Conservation (phyloP, 2,797 vertebrate genomes). For the Xerus rutilus region DNA sequence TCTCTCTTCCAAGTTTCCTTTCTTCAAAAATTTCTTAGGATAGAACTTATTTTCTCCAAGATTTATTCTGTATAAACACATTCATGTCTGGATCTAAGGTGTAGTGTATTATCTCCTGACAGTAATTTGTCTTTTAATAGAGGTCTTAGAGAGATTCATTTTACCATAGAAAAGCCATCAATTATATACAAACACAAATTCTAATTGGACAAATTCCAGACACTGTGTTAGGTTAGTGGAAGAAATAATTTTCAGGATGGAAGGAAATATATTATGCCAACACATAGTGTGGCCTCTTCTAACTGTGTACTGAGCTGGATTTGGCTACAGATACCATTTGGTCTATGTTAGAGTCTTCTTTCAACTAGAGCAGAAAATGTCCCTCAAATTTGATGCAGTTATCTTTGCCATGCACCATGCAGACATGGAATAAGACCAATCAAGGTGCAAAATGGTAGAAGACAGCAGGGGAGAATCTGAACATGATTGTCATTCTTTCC, state of each 20-base stretch:
- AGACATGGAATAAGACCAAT: background rate
- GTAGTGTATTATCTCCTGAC: background rate
- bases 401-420: background rate
- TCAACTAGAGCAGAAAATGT: background rate
- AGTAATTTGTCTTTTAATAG: background rate
- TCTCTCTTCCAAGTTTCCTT: slow-evolving; percentile 9
- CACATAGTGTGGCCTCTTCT: background rate
- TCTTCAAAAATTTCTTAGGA: background rate
- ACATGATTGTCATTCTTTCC: background rate
- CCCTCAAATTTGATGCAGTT: background rate
- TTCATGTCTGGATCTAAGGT: background rate
- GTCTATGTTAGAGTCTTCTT: background rate
- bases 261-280: background rate
- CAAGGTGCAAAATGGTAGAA: background rate
- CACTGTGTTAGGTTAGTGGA: background rate
- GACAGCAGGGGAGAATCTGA: background rate
- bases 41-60: background rate
- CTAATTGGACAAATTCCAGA: background rate
- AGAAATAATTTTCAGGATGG: background rate
- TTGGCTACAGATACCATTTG: background rate
- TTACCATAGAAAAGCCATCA: background rate
- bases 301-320: background rate
- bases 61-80: background rate
- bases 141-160: background rate
- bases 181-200: slow-evolving; percentile 35